Evolutionary conservation across 2,797 vertebrate genomes (phyloP).

Genomic region (Parotocinclus haroldoi): DNA sequence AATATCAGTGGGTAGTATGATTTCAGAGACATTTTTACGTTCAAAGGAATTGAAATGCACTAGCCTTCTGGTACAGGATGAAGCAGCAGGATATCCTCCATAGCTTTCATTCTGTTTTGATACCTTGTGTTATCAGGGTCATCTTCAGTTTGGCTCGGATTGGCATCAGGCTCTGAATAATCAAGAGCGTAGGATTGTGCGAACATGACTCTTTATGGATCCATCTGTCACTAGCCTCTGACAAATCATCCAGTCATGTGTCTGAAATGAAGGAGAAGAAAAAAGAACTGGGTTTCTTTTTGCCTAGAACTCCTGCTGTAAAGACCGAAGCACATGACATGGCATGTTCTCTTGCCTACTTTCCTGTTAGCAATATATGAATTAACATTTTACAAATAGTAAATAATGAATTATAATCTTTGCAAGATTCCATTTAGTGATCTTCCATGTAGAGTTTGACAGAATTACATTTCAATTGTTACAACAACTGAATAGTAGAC

Average conservation of each 20-base stretch:
- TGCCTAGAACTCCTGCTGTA: neutral
- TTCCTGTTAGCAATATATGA: no score
- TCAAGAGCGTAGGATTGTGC: slow-evolving; percentile 55
- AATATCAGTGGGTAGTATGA: slow-evolving; percentile 3
- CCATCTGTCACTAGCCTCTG: slow-evolving; percentile 58
- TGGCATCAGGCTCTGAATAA: slow-evolving; percentile 51
- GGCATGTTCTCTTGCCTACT: no score
- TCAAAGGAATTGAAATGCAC: slow-evolving; percentile 5
- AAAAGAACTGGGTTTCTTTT: slow-evolving; percentile 42
- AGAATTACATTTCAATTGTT: no score
- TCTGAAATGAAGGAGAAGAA: slow-evolving; percentile 51
- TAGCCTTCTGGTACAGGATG: slow-evolving; percentile 54
- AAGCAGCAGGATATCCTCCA: slow-evolving; percentile 58
- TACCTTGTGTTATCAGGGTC: slow-evolving; percentile 51
- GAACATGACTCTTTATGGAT: slow-evolving; percentile 46
- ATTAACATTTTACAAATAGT: no score
- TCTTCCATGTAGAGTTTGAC: no score
- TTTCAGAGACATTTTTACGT: neutral
- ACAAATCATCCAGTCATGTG: slow-evolving; percentile 46
- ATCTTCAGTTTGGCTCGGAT: slow-evolving; percentile 39
- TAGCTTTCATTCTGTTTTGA: slow-evolving; percentile 53
- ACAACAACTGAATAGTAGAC: no score
- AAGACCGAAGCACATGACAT: no score
- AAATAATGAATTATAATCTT: no score
- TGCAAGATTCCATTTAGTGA: no score